Conservation (phyloP, 2,888 invertebrate species). For the Cancer borealis region DNA sequence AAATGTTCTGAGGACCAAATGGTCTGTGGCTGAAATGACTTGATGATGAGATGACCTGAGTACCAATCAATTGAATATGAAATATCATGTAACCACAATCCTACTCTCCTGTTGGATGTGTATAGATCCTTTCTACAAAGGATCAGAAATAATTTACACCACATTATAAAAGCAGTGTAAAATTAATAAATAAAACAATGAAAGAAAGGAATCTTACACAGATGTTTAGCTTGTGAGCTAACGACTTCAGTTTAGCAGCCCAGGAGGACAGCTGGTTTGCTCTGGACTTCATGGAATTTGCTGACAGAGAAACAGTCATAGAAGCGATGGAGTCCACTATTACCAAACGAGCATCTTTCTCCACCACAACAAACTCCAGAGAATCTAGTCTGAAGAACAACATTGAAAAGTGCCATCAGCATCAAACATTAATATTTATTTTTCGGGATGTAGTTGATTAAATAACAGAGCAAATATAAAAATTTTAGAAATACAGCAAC, state of each 20-base stretch:
- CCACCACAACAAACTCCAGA: conserved; percentile 63
- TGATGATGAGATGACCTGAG: too few relatives aligned
- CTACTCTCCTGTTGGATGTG: too few relatives aligned
- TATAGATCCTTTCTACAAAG: too few relatives aligned
- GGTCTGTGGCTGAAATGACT: too few relatives aligned
- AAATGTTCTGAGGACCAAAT: too few relatives aligned
- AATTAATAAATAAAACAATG: background rate
- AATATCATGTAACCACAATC: too few relatives aligned
- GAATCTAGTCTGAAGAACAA: conserved; percentile 61
- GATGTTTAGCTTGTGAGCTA: conserved; percentile 66
- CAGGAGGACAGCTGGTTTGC: conserved; percentile 67
- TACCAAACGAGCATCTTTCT: conserved; percentile 59
- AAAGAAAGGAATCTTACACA: conserved; percentile 48
- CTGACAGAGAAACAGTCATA: conserved; percentile 47
- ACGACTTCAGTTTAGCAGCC: conserved; percentile 69
- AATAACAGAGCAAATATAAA: too few relatives aligned
- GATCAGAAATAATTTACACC: too few relatives aligned
- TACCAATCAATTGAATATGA: too few relatives aligned
- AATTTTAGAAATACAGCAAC: too few relatives aligned
- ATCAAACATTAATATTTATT: background rate
- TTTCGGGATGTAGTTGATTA: too few relatives aligned
- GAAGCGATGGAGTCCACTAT: conserved; percentile 74
- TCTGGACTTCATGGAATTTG: conserved; percentile 38
- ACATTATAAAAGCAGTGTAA: too few relatives aligned
- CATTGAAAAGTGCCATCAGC: background rate